Base-by-base conservation (phyloP, 2,888 invertebrate species). In the Platycheirus rosarum region DNA sequence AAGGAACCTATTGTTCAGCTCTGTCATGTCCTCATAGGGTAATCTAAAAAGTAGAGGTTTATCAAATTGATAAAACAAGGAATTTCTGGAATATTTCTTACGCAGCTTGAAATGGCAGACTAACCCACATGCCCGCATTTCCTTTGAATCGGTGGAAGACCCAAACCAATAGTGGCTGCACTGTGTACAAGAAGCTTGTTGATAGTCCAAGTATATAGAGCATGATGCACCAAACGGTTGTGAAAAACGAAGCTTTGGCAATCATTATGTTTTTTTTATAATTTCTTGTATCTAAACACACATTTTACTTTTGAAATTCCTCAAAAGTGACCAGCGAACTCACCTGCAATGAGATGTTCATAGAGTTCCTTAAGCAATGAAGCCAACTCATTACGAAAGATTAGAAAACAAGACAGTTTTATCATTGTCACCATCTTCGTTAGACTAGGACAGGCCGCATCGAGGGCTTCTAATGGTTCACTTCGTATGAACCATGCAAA, bases 1-100 rank as follows among this genome's bases (percentile, higher is more conserved):
- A 2, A 74, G 2, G 13, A 29, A 26, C 13, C 55, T 68, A 32
- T 63, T 35, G 42, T 53, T 35, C 13, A 79, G 9, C 6, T 40
- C 8, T 1, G 68, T 74, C 78, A 79, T 79, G 26, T 79, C 78
- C 20, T 63, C 18, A 40, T 79, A 79, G 0, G 78, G 78, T 3
- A 79, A 29, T 1, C 78, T 79, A 32, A 1, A 57, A 42, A 26
- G 11, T 0, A 14, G 42, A 3, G 2, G n/a, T 16, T 18, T 8
- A 1, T 20, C 3, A 0, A 49, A 8, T 37, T n/a, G 26, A 16
- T 2, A 23, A 8, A 16, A 2, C 2, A 18, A 20, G 23, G 7
- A 18, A n/a, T n/a, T n/a, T n/a, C 9, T 5, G 9, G 7, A 49
- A 23, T 5, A 16, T 13, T 1, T 16, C 65, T 16, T 55, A 79